phyloP scores from a whole-genome alignment of 2,797 vertebrate genomes.

The Parambassis ranga region DNA sequence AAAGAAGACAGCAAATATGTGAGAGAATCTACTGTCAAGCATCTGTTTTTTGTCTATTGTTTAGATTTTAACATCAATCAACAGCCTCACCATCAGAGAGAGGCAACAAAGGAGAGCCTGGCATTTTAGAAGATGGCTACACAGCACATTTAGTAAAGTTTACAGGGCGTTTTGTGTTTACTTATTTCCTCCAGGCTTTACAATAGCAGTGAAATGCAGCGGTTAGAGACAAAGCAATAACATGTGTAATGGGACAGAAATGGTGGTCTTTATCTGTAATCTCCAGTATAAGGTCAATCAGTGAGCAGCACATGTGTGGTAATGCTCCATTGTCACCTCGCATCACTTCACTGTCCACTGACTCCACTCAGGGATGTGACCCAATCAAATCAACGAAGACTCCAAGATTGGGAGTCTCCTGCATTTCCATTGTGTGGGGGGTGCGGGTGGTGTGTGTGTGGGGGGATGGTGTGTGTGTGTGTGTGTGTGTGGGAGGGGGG shows the following conservation, averaged over 20 bases:
- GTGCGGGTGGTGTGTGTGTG: no score
- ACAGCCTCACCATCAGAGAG: constrained; percentile 3
- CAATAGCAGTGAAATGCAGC: not conserved
- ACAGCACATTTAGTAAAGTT: constrained; percentile 8
- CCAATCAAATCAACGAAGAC: constrained; percentile 10
- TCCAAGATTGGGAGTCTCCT: not conserved
- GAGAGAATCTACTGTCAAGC: constrained; percentile 35
- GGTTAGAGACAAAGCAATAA: not conserved
- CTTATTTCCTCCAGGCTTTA: not conserved
- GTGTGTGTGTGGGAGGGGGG: no score
- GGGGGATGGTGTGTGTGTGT: no score
- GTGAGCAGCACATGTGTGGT: constrained; percentile 24
- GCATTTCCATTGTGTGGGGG: no score
- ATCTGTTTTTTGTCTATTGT: constrained; percentile 6
- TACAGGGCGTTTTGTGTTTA: constrained; percentile 5
- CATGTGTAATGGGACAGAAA: not conserved
- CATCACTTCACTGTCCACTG: constrained; percentile 25
- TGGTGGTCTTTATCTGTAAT: constrained; percentile 30
- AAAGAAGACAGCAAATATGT: constrained; percentile 12
- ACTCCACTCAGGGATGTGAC: not conserved
- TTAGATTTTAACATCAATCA: constrained; percentile 38
- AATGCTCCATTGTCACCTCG: constrained; percentile 18
- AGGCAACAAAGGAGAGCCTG: constrained; percentile 11
- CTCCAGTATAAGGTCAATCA: constrained; percentile 33
- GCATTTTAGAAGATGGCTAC: constrained; percentile 6